These are phyloP conservation scores for Perca schrenkii DNA, from an alignment of 2,113 vertebrate genomes.

Conservation along the genomic window DNA sequence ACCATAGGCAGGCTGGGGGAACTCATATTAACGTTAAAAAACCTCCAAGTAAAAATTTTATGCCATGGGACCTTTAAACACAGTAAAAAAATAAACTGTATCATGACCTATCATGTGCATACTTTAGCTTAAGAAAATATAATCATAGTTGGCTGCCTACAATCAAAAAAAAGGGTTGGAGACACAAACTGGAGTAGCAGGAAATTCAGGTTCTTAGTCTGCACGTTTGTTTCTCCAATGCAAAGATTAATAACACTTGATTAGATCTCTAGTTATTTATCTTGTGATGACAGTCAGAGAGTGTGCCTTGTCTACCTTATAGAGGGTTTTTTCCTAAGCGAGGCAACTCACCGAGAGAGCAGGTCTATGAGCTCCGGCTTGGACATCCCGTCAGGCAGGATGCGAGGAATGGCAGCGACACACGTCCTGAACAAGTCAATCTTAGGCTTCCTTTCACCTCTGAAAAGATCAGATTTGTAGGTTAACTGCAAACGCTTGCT, in stretches of 20 bases:
- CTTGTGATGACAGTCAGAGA: background rate
- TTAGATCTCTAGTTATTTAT: background rate
- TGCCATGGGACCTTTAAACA: too few relatives aligned
- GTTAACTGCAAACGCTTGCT: background rate
- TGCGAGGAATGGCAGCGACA: conserved; percentile 95
- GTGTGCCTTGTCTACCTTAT: background rate
- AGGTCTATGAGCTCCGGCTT: conserved; percentile 96
- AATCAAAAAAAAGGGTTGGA: background rate
- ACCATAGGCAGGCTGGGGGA: too few relatives aligned
- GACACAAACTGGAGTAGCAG: background rate
- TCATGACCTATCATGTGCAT: too few relatives aligned
- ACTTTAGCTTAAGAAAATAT: background rate
- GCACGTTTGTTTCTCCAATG: background rate
- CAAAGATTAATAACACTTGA: conserved; percentile 12
- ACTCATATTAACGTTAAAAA: too few relatives aligned
- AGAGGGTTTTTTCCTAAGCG: background rate
- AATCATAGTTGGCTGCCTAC: background rate
- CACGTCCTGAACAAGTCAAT: conserved; percentile 98
- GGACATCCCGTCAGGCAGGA: conserved; percentile 97
- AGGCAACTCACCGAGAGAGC: conserved; percentile 78
- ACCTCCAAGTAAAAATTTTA: too few relatives aligned
- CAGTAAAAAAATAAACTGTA: background rate
- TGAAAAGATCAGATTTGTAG: conserved; percentile 63
- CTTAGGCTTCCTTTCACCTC: conserved; percentile 98
- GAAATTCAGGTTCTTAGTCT: background rate